Percentiles rank a stretch among this genome's conserved stretches.
Conservation (phyloP, 2,113 vertebrate species). For the Ictalurus punctatus region DNA sequence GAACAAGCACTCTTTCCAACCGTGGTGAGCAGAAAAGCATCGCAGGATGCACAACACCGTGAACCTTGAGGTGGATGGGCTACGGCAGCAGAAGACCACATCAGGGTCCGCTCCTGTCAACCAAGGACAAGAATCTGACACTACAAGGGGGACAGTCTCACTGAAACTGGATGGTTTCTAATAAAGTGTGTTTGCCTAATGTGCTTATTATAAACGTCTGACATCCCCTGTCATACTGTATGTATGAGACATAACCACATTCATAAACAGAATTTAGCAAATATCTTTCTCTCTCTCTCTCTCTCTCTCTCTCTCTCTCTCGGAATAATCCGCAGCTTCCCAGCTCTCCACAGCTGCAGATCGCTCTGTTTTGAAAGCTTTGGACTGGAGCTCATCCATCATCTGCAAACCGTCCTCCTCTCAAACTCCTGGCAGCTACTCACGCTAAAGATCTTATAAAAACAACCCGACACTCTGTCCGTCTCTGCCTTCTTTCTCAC, state of each 20-base stretch:
- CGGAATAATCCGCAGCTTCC: not conserved
- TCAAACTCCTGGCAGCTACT: conserved; percentile 35
- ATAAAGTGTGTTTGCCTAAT: not conserved
- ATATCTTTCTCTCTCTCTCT: not conserved
- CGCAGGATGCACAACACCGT: not conserved
- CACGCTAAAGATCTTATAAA: conserved; percentile 9
- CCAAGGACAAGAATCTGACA: not conserved
- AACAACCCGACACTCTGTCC: conserved; percentile 42
- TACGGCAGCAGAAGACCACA: not conserved
- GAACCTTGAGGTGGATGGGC: not conserved
- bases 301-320: not conserved
- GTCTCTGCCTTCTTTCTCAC: not conserved
- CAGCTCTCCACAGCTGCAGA: conserved; percentile 18
- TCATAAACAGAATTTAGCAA: conserved; percentile 16
- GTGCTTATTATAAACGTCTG: not conserved
- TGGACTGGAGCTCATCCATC: conserved; percentile 19
- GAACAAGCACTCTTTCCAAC: not conserved
- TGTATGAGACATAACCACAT: conserved; percentile 5
- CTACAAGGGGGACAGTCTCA: not conserved
- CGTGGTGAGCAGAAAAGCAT: not conserved
- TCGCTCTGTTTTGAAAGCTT: conserved; percentile 17
- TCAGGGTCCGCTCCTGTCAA: not conserved
- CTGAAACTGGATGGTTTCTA: not conserved
- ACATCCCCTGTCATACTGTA: not conserved
- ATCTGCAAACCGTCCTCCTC: conserved; percentile 52